Evolutionary conservation across 2,888 invertebrate species (phyloP), one percentile per base, ranked within the genome.

Genomic region (Neria commutata): DNA sequence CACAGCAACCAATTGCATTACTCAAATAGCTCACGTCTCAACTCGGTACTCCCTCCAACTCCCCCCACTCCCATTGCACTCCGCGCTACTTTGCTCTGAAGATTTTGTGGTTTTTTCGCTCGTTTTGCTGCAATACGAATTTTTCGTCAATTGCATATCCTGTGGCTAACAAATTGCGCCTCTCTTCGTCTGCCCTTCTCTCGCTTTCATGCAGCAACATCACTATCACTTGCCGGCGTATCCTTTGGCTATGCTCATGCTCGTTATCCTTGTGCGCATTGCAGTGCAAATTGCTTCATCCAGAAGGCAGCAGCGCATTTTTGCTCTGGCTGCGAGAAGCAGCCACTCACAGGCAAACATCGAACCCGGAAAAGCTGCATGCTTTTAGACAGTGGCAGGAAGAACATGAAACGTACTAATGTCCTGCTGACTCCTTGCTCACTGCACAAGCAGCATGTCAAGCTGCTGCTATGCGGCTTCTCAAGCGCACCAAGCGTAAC

Each of bases 311-410:
- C 61, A 48, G 51, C 47, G 52, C 17, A 42, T 19, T 42, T 42
- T 19, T 21, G 42, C 42, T 6, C 17, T 5, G 6, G 19, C 17
- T 19, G n/a, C n/a, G n/a, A n/a, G n/a, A 19, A 5, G 37, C 10
- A 37, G 37, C 14, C 6, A n/a, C n/a, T n/a, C 6, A 37, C 8
- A 37, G 10, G 37, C 37, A 37, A 11, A 37, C 8, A 37, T 10
- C 6, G 4, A 37, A 14, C 3, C 37, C 37, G 37, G 4, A 37
- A 37, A 17, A 42, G 21, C 5, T 17, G 42, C 37, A 37, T 62
- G 58, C 64, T 61, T 67, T 61, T 63, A 55, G 33, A 56, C 50
- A 61, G 63, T 55, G 46, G 51, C 54, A 62, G 66, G 55, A 62
- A 60, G 65, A 69, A 59, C 21, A 21, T 33, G 46, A 60, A 54